These are phyloP conservation scores for Gulo gulo DNA, from an alignment of 2,113 vertebrate genomes.

Conservation along the genomic window DNA sequence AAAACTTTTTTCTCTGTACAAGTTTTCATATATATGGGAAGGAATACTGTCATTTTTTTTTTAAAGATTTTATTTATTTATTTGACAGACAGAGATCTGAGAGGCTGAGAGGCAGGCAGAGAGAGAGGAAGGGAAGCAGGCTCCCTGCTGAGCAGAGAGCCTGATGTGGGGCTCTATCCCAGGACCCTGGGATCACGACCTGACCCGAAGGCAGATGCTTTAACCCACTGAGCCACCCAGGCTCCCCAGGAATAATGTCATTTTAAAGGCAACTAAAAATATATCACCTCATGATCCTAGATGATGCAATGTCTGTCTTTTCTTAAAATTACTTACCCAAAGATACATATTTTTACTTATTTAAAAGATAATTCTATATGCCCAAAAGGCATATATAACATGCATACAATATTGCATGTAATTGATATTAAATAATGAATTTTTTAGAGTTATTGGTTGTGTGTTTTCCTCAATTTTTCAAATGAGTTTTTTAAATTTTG, in stretches of 20 bases:
- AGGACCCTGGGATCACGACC: no score
- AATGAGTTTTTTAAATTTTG: background rate
- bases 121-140: no score
- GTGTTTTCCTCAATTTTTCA: background rate
- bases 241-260: no score
- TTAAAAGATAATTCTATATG: conserved; percentile 24
- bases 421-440: background rate
- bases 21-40: background rate
- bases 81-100: no score
- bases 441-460: background rate
- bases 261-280: conserved; percentile 24
- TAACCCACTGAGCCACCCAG: no score
- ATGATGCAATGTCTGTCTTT: background rate
- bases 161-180: no score
- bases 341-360: conserved; percentile 14
- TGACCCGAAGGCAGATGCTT: no score
- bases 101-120: no score
- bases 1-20: background rate
- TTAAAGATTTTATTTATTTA: no score
- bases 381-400: background rate
- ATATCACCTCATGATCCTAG: background rate
- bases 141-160: no score
- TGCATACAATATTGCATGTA: background rate
- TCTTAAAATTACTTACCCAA: background rate
- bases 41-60: background rate